Evolutionary conservation across 2,797 vertebrate species (phyloP).

Genomic region (Tamandua tetradactyla): DNA sequence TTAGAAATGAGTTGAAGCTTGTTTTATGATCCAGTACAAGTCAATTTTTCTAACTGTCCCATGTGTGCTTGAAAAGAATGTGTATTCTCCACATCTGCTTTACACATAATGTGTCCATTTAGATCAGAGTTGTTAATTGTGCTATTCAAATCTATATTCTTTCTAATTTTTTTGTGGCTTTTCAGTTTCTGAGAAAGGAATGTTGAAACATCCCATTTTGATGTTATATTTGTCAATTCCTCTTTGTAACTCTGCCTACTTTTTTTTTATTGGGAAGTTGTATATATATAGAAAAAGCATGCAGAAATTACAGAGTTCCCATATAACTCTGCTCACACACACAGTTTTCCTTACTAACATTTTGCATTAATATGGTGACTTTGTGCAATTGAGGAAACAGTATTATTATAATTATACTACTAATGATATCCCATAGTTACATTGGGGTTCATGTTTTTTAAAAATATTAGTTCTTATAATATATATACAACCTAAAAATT

Average conservation of each 20-base stretch:
- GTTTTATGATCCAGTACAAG: not conserved
- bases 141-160: not conserved
- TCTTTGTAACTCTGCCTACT: not conserved
- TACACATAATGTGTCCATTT: not conserved
- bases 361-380: too few relatives aligned
- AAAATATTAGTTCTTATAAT: too few relatives aligned
- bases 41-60: not conserved
- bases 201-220: not conserved
- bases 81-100: conserved; percentile 15
- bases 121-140: not conserved
- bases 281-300: too few relatives aligned
- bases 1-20: not conserved
- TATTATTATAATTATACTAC: too few relatives aligned
- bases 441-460: too few relatives aligned
- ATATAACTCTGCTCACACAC: too few relatives aligned
- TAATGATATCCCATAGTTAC: too few relatives aligned
- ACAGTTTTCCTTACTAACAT: too few relatives aligned
- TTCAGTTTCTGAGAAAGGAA: not conserved
- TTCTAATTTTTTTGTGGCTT: not conserved
- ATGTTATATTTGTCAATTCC: conserved; percentile 22
- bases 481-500: too few relatives aligned
- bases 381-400: too few relatives aligned
- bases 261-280: not conserved
- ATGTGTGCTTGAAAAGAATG: not conserved
- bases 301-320: too few relatives aligned